Evolutionary conservation across 2,797 vertebrate genomes (phyloP), one percentile per base, ranked within the genome.

Genomic region (Pelobates cultripes): DNA sequence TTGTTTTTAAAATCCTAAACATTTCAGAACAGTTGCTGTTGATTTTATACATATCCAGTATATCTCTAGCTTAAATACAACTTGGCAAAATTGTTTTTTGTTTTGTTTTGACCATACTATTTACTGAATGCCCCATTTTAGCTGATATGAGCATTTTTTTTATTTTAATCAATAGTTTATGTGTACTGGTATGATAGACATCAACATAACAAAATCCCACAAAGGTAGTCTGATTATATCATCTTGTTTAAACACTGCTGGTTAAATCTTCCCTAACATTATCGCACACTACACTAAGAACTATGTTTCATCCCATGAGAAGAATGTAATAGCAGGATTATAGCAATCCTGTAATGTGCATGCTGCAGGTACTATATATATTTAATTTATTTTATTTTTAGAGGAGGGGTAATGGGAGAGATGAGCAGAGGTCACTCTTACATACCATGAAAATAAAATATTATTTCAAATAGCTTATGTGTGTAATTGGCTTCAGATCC

Each of bases 401-500:
- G 28, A 41, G 17, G 61, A 28, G 28, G 28, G 28, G 28, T 28
- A 28, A 2, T 28, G 28, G 28, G 57, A 14, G 57, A n/a, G 57
- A 14, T 12, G 57, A 3, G 61, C 17, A 40, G 14, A 40, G 14
- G 5, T 4, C 43, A 70, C 0, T 70, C 68, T 43, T 15, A 70
- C 68, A 45, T 44, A 70, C 5, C 68, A 70, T 43, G 68, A 43
- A 70, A 70, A 70, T 70, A 44, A 70, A 70, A 70, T 70, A 70
- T 64, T 64, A 70, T 44, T 70, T 44, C 14, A 70, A 70, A 70
- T 45, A 15, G 43, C 43, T 44, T 45, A 15, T 44, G 42, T 44
- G 68, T 44, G 68, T 75, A 75, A 43, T 75, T 47, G 42, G 43
- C 43, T 75, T 75, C 57, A 75, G n/a, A 75, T 43, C 60, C 42